Evolutionary conservation across 2,113 vertebrate genomes (phyloP).

Genomic region (Australoheros scitulus): DNA sequence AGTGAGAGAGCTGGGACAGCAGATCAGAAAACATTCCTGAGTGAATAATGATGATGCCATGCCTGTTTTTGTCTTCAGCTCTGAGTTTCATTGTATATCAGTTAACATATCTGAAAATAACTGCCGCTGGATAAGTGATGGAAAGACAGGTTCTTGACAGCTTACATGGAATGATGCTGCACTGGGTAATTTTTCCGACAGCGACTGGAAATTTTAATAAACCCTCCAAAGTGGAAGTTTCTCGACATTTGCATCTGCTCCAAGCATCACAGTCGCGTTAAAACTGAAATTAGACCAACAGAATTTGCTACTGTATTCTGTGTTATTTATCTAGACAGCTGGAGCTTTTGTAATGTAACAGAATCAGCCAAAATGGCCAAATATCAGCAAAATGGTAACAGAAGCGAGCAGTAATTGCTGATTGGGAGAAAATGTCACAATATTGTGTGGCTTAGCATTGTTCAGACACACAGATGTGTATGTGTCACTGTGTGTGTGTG

Average conservation of each 20-base stretch:
- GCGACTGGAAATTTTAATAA: background rate
- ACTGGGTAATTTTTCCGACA: background rate
- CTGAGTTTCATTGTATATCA: background rate
- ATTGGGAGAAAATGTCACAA: background rate
- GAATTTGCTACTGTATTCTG: background rate
- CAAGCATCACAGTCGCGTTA: background rate
- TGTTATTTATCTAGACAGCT: background rate
- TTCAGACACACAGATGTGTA: background rate
- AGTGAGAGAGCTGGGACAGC: background rate
- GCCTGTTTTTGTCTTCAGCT: background rate
- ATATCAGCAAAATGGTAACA: background rate
- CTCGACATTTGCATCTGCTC: background rate
- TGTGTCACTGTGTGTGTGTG: background rate
- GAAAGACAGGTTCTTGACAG: background rate
- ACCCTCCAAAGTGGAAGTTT: background rate
- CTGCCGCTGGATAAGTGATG: background rate
- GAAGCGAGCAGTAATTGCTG: background rate
- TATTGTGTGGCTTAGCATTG: background rate
- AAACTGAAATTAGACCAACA: background rate
- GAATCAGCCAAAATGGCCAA: background rate
- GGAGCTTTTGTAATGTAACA: background rate
- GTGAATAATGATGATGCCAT: background rate
- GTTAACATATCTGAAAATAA: background rate
- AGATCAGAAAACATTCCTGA: conserved; percentile 4
- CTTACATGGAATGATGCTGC: background rate